Evolutionary conservation across 2,888 invertebrate genomes (phyloP), one percentile per base, ranked within the genome.

Genomic region (Agrotis ipsilon): DNA sequence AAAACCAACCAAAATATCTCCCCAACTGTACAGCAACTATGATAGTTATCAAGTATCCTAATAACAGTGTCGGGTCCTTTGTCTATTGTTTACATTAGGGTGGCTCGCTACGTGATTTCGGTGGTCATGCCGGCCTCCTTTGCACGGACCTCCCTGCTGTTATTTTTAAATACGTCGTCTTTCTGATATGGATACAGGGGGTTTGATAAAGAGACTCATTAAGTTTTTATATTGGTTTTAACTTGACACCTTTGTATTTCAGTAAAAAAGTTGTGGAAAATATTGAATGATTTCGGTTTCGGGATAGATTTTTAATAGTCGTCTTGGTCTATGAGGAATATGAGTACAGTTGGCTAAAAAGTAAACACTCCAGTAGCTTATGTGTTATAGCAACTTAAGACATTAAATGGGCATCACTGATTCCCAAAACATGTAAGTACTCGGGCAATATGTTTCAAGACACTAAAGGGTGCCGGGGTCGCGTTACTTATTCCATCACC

Each of bases 31-130:
- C 72, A 64, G 73, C 32, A 78, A 75, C 81, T 83, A 79, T 78
- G 93, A 94, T 94, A 89, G 86, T 89, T 86, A 93, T 94, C 94
- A 88, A 85, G 82, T 88, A 87, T 89, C 89, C 92, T 95, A 94
- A 94, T 94, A 94, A 91, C 90, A 83, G 68, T 86, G 86, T 80
- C 94, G 96, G 95, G 86, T 78, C 88, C 93, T 96, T 96, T 96
- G 95, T 93, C 96, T 90, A 96, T 96, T 96, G 96, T 95, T 95
- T 96, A 95, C 95, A 94, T 94, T 94, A 90, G 95, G 95, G 94
- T 92, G 91, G 91, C 82, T 87, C 59, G 86, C 84, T 91, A 95
- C 96, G 95, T 95, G 95, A 91, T 94, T 94, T 92, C 89, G 94
- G 93, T 88, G 92, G 94, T 94, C 95, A 94, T 90, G 95, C 94